Conservation (phyloP, 2,888 invertebrate genomes). For the Phyllotreta cruciferae region DNA sequence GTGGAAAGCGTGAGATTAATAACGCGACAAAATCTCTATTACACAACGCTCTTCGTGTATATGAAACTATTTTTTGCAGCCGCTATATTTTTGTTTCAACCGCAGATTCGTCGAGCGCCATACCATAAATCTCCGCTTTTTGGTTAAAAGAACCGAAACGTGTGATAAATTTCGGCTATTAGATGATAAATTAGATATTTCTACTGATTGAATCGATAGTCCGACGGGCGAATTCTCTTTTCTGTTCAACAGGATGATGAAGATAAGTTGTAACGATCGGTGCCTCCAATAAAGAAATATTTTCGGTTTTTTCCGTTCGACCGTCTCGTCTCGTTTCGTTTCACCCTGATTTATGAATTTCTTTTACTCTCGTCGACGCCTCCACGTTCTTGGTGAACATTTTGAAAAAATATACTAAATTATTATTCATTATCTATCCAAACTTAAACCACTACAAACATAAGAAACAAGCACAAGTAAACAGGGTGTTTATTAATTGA, state of each 20-base stretch:
- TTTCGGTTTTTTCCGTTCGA: slow-evolving; percentile 16
- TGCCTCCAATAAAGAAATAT: slow-evolving; percentile 21
- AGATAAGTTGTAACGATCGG: slow-evolving; percentile 30
- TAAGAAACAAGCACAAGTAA: too few species aligned
- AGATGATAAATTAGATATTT: slow-evolving; percentile 37
- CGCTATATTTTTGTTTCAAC: slow-evolving; percentile 32
- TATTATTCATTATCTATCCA: too few species aligned
- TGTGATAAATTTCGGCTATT: slow-evolving; percentile 37
- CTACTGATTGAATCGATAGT: slow-evolving; percentile 35
- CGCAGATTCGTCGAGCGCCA: slow-evolving; percentile 27
- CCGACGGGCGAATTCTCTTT: slow-evolving; percentile 28
- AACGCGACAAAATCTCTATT: slow-evolving; percentile 14
- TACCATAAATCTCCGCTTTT: slow-evolving; percentile 31
- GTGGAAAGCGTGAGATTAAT: slow-evolving; percentile 28
- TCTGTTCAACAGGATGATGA: slow-evolving; percentile 28
- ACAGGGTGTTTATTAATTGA: too few species aligned
- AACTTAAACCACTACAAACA: too few species aligned
- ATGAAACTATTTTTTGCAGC: slow-evolving; percentile 27
- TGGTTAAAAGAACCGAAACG: slow-evolving; percentile 29
- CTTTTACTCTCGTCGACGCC: slow-evolving; percentile 18
- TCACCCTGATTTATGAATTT: slow-evolving; percentile 21
- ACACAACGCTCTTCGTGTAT: slow-evolving; percentile 23
- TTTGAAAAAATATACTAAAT: too few species aligned
- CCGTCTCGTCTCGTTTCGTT: slow-evolving; percentile 9
- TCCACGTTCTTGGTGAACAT: not conserved